These are phyloP conservation scores for Clepsis dumicolana DNA, from an alignment of 2,888 invertebrate genomes.

Conservation along the genomic window DNA sequence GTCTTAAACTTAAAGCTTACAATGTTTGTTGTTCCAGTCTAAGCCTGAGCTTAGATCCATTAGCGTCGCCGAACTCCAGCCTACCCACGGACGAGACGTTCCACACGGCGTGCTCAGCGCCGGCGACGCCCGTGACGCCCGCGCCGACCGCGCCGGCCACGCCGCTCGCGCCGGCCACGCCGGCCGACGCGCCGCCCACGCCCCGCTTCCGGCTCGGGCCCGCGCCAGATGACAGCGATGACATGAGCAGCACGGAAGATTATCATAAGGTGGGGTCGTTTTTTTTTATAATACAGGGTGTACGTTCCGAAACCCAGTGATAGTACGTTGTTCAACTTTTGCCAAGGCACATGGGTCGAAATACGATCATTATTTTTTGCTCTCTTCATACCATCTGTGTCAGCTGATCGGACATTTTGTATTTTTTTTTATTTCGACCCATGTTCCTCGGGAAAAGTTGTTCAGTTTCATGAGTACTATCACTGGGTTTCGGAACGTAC, in stretches of 20 bases:
- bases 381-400: too few species aligned
- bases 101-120: slow-evolving; percentile 87
- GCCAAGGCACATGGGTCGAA: too few species aligned
- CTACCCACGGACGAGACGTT: slow-evolving; percentile 89
- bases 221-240: slow-evolving; percentile 85
- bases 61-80: slow-evolving; percentile 76
- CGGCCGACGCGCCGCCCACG: slow-evolving; percentile 50
- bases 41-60: slow-evolving; percentile 88
- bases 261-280: slow-evolving; percentile 72
- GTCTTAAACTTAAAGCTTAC: neutral
- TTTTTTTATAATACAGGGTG: too few species aligned
- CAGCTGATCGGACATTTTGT: too few species aligned
- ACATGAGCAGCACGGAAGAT: slow-evolving; percentile 87
- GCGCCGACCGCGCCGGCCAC: slow-evolving; percentile 53
- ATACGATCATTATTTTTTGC: too few species aligned
- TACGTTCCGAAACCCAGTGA: too few species aligned
- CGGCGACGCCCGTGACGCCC: slow-evolving; percentile 80
- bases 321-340: neutral
- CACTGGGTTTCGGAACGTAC: too few species aligned
- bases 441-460: too few species aligned
- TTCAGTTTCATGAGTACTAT: too few species aligned
- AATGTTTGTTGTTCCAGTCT: slow-evolving; percentile 80
- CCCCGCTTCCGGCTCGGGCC: slow-evolving; percentile 72
- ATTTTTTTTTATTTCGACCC: too few species aligned
- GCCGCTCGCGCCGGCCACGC: slow-evolving; percentile 51